Evolutionary conservation across 35 echinoderm and acorn worm species (phyloP), one percentile per base, ranked within the genome.

Genomic region (Heliocidaris tuberculata): DNA sequence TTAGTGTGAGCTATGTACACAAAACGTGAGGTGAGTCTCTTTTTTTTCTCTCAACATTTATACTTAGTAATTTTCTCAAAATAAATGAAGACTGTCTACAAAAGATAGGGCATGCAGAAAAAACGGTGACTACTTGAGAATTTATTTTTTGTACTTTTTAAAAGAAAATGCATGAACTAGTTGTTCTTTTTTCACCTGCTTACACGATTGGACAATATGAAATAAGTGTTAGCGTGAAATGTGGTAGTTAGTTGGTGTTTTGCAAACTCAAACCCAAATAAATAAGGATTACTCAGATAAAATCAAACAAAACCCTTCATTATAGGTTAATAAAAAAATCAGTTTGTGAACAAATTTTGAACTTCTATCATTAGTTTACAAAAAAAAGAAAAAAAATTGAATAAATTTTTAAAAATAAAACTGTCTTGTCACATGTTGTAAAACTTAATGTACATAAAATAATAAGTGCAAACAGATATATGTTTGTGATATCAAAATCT

Each of bases 1-100:
- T 93, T 93, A 93, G 91, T 93, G 91, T 93, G 91, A 93, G 91
- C 48, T 93, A 93, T 93, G 48, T 93, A 93, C 91, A 93, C 47
- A 93, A 78, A 59, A 93, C 50, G 50, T 93, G 50, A 49, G 48
- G 50, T 93, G 50, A 27, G 47, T 93, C 48, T 93, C 50, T 93
- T 50, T 89, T 88, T 42, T 89, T 89, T 86, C 21, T 86, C 31
- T 47, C 87, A 89, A 13, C 87, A 32, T 89, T 89, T 89, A 47
- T 89, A 47, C 87, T 89, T 31, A 9, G 31, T 35, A 32, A 13
- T 24, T 89, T 48, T n/a, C 87, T 48, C 87, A 89, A 89, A 89
- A 47, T 89, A 89, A 89, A 89, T 89, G 47, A 89, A 47, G 31
- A 89, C 87, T 47, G 31, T 89, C 87, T 89, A 89, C 87, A 89